phyloP scores from a whole-genome alignment of 2,888 invertebrate genomes.

The Molanna angustata region DNA sequence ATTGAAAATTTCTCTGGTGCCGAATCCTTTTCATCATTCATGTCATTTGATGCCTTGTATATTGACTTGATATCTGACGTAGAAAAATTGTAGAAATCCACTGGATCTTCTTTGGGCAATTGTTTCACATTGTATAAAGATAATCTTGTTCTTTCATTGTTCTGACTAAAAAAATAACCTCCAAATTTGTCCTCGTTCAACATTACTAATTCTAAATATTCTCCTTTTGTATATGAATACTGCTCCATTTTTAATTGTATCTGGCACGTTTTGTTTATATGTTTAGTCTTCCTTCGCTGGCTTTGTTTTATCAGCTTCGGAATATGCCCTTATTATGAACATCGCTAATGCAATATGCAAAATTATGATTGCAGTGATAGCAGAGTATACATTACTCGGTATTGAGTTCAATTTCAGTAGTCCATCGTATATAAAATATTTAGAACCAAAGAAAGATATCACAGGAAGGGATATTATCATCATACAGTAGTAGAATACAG shows the following conservation, averaged over 20 bases:
- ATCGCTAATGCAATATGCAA: slow-evolving; percentile 74
- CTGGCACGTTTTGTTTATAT: background rate
- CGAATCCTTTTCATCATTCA: background rate
- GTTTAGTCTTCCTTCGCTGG: slow-evolving; percentile 50
- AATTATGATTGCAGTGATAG: slow-evolving; percentile 70
- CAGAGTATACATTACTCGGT: slow-evolving; percentile 75
- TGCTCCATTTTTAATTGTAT: slow-evolving; percentile 45
- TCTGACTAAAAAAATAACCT: slow-evolving; percentile 50
- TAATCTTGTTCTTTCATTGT: slow-evolving; percentile 48
- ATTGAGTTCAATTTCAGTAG: slow-evolving; percentile 53
- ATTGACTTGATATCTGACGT: slow-evolving; percentile 48
- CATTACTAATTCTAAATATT: slow-evolving; percentile 50
- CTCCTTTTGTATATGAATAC: slow-evolving; percentile 51
- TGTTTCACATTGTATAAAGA: slow-evolving; percentile 49
- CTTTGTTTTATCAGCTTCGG: slow-evolving; percentile 50
- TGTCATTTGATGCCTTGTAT: slow-evolving; percentile 38
- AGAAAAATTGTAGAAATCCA: slow-evolving; percentile 46
- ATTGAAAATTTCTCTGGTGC: slow-evolving; percentile 39
- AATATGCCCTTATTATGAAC: slow-evolving; percentile 77
- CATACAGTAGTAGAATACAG: slow-evolving; percentile 72
- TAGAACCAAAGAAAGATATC: slow-evolving; percentile 68
- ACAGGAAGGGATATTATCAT: slow-evolving; percentile 76
- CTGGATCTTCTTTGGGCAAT: slow-evolving; percentile 40
- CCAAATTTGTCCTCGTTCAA: slow-evolving; percentile 47
- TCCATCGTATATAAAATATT: slow-evolving; percentile 69